Evolutionary conservation across 2,888 invertebrate genomes (phyloP).

Genomic region (Dryocosmus kuriphilus): DNA sequence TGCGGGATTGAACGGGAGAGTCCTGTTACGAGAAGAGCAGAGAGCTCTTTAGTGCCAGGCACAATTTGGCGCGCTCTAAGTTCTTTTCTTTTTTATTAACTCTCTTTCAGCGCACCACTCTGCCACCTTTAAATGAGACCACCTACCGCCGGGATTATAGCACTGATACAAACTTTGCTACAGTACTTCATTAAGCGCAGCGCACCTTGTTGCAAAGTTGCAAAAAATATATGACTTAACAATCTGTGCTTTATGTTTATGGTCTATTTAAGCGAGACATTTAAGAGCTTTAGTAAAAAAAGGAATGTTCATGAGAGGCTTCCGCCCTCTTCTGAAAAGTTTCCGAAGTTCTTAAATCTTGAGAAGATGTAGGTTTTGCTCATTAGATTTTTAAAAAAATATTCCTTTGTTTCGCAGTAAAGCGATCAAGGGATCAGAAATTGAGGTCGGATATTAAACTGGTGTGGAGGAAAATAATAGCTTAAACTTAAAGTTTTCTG

Average conservation of each 20-base stretch:
- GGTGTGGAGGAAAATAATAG: too few species aligned
- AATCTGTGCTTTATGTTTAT: background rate
- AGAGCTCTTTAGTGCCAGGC: slow-evolving; percentile 37
- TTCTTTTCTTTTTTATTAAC: background rate
- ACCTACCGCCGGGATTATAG: slow-evolving; percentile 29
- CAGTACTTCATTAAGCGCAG: slow-evolving; percentile 24
- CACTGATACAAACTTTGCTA: slow-evolving; percentile 24
- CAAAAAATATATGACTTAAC: slow-evolving; percentile 7
- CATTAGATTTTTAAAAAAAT: too few species aligned
- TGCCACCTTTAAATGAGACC: slow-evolving; percentile 39
- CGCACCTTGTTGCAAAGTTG: background rate
- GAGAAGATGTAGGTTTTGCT: too few species aligned
- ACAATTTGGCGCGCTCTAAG: slow-evolving; percentile 26
- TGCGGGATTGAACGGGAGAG: slow-evolving; percentile 52
- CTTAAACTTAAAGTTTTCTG: too few species aligned
- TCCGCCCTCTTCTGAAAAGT: background rate
- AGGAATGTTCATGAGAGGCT: background rate
- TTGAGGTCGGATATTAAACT: too few species aligned
- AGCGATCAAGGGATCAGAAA: too few species aligned
- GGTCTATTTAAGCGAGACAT: background rate
- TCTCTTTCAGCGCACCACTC: slow-evolving; percentile 22
- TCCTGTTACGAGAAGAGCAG: slow-evolving; percentile 21
- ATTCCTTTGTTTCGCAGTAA: too few species aligned
- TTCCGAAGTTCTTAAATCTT: background rate
- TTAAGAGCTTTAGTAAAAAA: background rate